Evolutionary conservation across 2,797 vertebrate genomes (phyloP).

Genomic region (Mus caroli): DNA sequence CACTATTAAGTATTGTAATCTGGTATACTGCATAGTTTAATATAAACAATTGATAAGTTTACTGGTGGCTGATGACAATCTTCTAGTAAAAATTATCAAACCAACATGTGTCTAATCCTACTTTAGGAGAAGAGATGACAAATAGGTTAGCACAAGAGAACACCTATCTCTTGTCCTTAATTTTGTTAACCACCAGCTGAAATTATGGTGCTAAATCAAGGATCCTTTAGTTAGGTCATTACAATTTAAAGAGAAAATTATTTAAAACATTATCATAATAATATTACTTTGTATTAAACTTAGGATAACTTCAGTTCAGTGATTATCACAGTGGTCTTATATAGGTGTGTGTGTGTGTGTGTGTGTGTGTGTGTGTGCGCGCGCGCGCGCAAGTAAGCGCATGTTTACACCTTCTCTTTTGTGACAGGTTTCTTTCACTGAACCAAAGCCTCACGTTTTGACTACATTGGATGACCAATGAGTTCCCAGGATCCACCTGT

Average conservation of each 20-base stretch:
- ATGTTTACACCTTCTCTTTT: not conserved
- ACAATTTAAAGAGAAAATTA: slow-evolving; percentile 37
- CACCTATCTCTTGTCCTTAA: not conserved
- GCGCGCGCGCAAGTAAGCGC: not conserved
- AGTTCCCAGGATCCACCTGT: not conserved
- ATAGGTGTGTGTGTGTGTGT: not conserved
- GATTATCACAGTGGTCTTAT: not conserved
- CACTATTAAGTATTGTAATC: slow-evolving; percentile 34
- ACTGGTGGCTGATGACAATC: slow-evolving; percentile 16
- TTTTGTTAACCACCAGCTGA: slow-evolving; percentile 23
- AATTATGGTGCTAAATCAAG: not conserved
- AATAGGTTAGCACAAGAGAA: not conserved
- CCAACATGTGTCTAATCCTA: not conserved
- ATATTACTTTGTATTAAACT: slow-evolving; percentile 57
- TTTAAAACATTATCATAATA: slow-evolving; percentile 3
- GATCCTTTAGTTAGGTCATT: not conserved
- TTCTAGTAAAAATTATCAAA: slow-evolving; percentile 37
- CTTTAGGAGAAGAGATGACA: not conserved
- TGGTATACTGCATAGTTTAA: slow-evolving; percentile 9
- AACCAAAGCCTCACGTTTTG: not conserved
- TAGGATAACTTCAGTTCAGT: slow-evolving; percentile 30
- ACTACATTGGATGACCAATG: not conserved
- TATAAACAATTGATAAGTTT: slow-evolving; percentile 15
- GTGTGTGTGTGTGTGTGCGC: not conserved
- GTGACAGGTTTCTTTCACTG: not conserved